A percentile compares a stretch with the other conserved stretches of the same genome.
phyloP scores from a whole-genome alignment of 2,113 vertebrate species.

The Pollachius pollachius region DNA sequence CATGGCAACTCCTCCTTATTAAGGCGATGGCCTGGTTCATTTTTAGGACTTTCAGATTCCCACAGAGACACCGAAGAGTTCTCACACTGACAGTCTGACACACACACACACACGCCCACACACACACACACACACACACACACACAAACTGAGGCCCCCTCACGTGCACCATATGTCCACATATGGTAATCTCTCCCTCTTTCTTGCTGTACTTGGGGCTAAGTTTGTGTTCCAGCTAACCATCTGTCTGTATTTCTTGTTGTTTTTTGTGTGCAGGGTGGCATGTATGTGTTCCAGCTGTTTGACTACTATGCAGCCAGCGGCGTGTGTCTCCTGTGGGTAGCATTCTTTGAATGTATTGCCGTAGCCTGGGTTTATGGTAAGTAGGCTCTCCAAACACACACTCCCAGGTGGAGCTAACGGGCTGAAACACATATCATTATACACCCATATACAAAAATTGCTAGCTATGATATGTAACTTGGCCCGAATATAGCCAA shows the following conservation, averaged over 20 bases:
- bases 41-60: conserved; percentile 41
- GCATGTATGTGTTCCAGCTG: conserved; percentile 99
- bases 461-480: too few species aligned
- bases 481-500: too few species aligned
- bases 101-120: too few species aligned
- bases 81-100: conserved; percentile 10
- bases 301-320: conserved; percentile 99
- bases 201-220: not conserved
- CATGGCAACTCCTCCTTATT: conserved; percentile 59
- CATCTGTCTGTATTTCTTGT: conserved; percentile 5
- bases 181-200: not conserved
- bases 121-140: not conserved
- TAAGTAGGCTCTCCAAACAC: conserved; percentile 69
- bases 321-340: conserved; percentile 99
- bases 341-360: conserved; percentile 99
- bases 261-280: conserved; percentile 78
- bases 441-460: too few species aligned
- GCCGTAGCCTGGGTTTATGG: conserved; percentile 99
- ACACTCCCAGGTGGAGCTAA: too few species aligned
- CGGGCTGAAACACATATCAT: too few species aligned
- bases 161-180: not conserved
- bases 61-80: conserved; percentile 35
- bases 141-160: not conserved
- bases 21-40: conserved; percentile 49
- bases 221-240: not conserved